These are phyloP conservation scores for Epinotia demarniana DNA, from an alignment of 2,888 invertebrate species.

Conservation along the genomic window DNA sequence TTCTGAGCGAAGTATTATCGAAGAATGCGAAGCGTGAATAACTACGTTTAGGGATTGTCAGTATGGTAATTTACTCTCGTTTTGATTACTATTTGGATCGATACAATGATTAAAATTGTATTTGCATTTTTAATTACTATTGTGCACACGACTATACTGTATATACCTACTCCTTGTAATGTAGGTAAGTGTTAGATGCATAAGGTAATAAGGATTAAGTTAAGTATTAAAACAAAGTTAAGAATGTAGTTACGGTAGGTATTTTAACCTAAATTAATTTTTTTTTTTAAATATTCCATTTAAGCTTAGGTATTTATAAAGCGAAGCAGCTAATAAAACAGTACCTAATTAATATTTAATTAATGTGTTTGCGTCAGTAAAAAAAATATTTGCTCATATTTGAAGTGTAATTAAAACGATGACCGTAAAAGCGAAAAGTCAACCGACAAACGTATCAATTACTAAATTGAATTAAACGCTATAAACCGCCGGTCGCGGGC, in stretches of 20 bases:
- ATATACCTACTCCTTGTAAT: background rate
- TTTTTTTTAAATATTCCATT: background rate
- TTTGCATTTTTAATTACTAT: slow-evolving; percentile 27
- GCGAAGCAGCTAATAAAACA: background rate
- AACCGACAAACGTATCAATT: slow-evolving; percentile 81
- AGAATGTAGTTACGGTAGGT: background rate
- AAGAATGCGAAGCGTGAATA: slow-evolving; percentile 83
- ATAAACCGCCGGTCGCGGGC: slow-evolving; percentile 74
- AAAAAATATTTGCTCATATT: slow-evolving; percentile 38
- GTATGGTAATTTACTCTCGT: slow-evolving; percentile 76
- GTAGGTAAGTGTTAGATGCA: background rate
- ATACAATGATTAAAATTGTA: slow-evolving; percentile 32
- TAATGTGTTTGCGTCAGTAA: slow-evolving; percentile 26
- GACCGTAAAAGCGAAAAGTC: slow-evolving; percentile 63
- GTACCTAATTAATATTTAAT: slow-evolving; percentile 6
- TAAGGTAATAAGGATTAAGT: background rate
- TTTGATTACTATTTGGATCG: slow-evolving; percentile 59
- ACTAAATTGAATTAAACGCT: slow-evolving; percentile 84
- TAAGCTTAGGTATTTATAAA: background rate
- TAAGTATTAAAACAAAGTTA: background rate
- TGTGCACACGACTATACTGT: background rate
- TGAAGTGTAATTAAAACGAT: slow-evolving; percentile 47
- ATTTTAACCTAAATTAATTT: background rate
- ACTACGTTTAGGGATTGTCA: slow-evolving; percentile 81
- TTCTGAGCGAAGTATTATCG: slow-evolving; percentile 73